phyloP scores from a whole-genome alignment of 2,888 invertebrate species.

The Thelaira solivaga region DNA sequence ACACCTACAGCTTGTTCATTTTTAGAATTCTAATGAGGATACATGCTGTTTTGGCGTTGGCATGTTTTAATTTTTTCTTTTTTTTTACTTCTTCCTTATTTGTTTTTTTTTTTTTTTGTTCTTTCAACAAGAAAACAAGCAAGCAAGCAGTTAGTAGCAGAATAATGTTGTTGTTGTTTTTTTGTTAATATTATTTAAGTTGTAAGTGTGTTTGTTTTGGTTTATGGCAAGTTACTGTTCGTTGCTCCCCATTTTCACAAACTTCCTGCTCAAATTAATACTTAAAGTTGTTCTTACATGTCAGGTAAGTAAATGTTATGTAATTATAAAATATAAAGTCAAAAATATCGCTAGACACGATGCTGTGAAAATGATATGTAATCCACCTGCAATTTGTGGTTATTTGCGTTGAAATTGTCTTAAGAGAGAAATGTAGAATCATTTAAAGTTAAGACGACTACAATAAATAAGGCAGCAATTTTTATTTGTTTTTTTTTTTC shows the following conservation, averaged over 20 bases:
- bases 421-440: neutral
- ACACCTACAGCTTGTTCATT: slow-evolving; percentile 47
- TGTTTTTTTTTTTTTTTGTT: neutral
- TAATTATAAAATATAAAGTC: slow-evolving; percentile 33
- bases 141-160: too few relatives aligned
- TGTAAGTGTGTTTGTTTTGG: neutral
- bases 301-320: neutral
- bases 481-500: too few relatives aligned
- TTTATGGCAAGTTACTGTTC: slow-evolving; percentile 6
- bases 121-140: neutral
- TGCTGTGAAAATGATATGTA: slow-evolving; percentile 68
- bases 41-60: slow-evolving; percentile 56
- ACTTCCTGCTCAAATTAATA: slow-evolving; percentile 42
- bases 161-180: too few relatives aligned
- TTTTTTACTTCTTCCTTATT: too few relatives aligned
- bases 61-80: slow-evolving; percentile 8
- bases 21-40: slow-evolving; percentile 64
- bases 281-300: slow-evolving; percentile 1
- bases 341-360: slow-evolving; percentile 50
- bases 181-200: slow-evolving; percentile 1
- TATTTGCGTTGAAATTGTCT: slow-evolving; percentile 67
- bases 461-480: too few relatives aligned
- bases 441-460: slow-evolving; percentile 10
- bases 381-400: slow-evolving; percentile 71
- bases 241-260: neutral